These are phyloP conservation scores for Phengaris arion DNA, from an alignment of 2,888 invertebrate genomes.

Conservation along the genomic window DNA sequence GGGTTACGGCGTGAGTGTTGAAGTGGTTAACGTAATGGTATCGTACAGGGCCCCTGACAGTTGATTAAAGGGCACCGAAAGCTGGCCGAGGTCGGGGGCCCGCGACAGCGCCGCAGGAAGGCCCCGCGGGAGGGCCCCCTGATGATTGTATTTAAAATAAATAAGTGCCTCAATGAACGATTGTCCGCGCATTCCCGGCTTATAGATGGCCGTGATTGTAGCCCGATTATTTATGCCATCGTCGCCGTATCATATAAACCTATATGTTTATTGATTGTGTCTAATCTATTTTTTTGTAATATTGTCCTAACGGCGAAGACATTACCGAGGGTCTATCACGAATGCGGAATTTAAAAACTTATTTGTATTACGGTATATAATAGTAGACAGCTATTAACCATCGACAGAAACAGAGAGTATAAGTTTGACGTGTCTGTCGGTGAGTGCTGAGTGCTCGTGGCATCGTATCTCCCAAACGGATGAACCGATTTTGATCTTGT, in stretches of 20 bases:
- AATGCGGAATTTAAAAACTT: neutral
- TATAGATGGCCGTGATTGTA: conserved; percentile 57
- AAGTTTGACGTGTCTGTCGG: too few relatives aligned
- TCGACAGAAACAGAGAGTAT: too few relatives aligned
- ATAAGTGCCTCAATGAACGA: conserved; percentile 80
- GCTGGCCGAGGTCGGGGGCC: conserved; percentile 72
- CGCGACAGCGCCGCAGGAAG: conserved; percentile 74
- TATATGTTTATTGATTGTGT: conserved; percentile 8
- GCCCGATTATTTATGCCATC: conserved; percentile 56
- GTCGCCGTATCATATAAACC: conserved; percentile 33
- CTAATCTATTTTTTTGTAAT: conserved; percentile 27
- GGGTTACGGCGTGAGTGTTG: conserved; percentile 35
- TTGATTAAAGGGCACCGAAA: conserved; percentile 79
- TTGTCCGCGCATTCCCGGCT: conserved; percentile 69
- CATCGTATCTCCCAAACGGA: too few relatives aligned
- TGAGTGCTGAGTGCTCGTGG: too few relatives aligned
- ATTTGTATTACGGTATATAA: neutral
- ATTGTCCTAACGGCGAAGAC: neutral
- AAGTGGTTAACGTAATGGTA: conserved; percentile 52
- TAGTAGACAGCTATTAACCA: too few relatives aligned
- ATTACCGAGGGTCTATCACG: neutral
- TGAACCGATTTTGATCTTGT: too few relatives aligned
- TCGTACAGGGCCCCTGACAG: conserved; percentile 71
- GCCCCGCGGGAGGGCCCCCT: conserved; percentile 70
- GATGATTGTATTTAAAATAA: conserved; percentile 80